Base-by-base conservation (phyloP, 2,113 vertebrate species). In the Vireo altiloquus region DNA sequence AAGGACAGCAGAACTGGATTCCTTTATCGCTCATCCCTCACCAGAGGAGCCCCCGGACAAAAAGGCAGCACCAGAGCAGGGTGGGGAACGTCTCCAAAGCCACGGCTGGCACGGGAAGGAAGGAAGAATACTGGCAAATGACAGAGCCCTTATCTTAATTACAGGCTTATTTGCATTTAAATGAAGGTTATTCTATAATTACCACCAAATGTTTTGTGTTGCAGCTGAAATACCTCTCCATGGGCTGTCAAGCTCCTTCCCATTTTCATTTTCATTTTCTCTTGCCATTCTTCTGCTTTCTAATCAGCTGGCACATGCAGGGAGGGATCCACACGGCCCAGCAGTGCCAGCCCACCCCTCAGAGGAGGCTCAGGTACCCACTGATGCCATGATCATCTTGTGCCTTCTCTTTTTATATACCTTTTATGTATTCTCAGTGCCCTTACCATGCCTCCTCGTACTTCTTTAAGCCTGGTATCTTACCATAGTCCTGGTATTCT, bases 81-180 rank as follows among this genome's bases (percentile, higher is more conserved):
- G 66, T 93, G 95, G 95, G 92, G 94, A 97, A 80, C 90, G 89
- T 95, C 97, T 97, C 87, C 83, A 95, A 98, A 97, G 68, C 93
- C 92, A 66, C 80, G 89, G 96, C 92, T 97, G 97, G 92, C 90
- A 92, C 70, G 59, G 74, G 79, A 91, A 35, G 54, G 71, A 91
- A 89, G 82, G 76, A 92, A 86, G 54, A 96, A 96, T 61, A 69
- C 95, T 96, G 93, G 96, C 97, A 98, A 98, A 97, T 97, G 97
- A 97, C 97, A 97, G 96, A 96, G 96, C 97, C 97, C 98, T 98
- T 98, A 98, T 98, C 98, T 98, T 98, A 98, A 98, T 98, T 98
- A 98, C 98, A 98, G 97, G 97, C 98, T 98, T 97, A 98, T 98
- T 98, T 98, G 98, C 98, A 98, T 98, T 98, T 98, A 98, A 98